These are phyloP conservation scores for Micropterix aruncella DNA, from an alignment of 2,888 invertebrate species.

Conservation along the genomic window DNA sequence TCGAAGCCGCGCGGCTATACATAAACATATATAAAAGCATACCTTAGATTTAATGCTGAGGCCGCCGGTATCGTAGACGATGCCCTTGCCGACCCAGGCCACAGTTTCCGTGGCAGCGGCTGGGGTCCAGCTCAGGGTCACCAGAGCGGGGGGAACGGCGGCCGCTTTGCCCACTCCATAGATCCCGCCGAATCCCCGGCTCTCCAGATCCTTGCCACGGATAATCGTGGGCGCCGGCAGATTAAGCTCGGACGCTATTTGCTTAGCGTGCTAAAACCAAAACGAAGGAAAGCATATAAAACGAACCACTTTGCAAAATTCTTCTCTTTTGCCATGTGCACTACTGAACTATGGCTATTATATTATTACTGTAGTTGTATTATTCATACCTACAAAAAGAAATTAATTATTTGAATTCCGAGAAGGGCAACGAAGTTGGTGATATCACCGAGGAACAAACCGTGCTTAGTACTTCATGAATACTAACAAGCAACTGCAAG, in stretches of 20 bases:
- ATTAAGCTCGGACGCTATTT: constrained; percentile 48
- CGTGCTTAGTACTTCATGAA: too few species aligned
- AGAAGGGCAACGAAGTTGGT: too few species aligned
- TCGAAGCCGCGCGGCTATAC: not conserved
- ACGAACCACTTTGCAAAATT: too few species aligned
- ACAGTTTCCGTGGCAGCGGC: constrained; percentile 36
- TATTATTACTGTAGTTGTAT: too few species aligned
- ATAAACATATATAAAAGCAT: too few species aligned
- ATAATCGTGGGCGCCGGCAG: constrained; percentile 53
- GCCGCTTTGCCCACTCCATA: constrained; percentile 72
- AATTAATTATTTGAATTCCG: too few species aligned
- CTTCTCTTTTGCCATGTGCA: too few species aligned
- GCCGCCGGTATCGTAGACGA: constrained; percentile 89
- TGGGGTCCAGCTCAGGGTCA: constrained; percentile 48
- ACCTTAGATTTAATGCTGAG: constrained; percentile 82
- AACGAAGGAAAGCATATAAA: too few species aligned
- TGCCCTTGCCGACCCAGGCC: constrained; percentile 89
- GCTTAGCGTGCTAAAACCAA: constrained; percentile 44
- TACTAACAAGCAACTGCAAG: too few species aligned
- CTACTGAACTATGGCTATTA: too few species aligned
- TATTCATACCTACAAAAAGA: too few species aligned
- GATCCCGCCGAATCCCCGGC: constrained; percentile 72
- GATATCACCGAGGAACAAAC: too few species aligned
- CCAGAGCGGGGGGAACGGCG: constrained; percentile 34
- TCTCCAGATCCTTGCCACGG: constrained; percentile 61